phyloP scores from a whole-genome alignment of 2,797 vertebrate genomes.

The Australoheros facetus region DNA sequence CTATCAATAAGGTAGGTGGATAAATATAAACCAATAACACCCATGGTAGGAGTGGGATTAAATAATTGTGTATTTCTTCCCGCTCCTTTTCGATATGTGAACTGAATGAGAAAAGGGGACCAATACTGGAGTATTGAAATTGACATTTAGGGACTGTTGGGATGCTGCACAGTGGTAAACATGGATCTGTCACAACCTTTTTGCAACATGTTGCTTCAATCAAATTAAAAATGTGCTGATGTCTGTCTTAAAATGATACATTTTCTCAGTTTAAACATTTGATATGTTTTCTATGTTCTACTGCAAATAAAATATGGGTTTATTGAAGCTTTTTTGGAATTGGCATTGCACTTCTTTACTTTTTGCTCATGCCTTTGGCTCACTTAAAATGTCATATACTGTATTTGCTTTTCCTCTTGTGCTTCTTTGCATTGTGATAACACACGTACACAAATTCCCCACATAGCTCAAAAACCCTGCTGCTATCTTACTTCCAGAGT shows the following conservation, averaged over 20 bases:
- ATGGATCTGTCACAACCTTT: fast-evolving
- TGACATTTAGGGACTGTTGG: too few species aligned
- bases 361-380: not conserved
- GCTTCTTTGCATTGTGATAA: not conserved
- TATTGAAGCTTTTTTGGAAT: too few species aligned
- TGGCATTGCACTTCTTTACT: fast-evolving
- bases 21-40: too few species aligned
- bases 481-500: not conserved
- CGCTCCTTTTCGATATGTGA: too few species aligned
- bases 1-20: too few species aligned
- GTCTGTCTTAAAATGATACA: not conserved
- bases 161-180: not conserved
- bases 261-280: not conserved
- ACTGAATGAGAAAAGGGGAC: too few species aligned
- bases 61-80: too few species aligned
- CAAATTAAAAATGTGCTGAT: not conserved
- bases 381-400: not conserved
- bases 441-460: not conserved
- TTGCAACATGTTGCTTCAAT: not conserved
- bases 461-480: not conserved
- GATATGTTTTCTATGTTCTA: too few species aligned
- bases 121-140: too few species aligned
- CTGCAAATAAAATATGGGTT: too few species aligned
- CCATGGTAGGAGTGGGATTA: too few species aligned
- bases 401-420: not conserved